Conservation (phyloP, 2,888 invertebrate genomes). For the Ectemnius lituratus region DNA sequence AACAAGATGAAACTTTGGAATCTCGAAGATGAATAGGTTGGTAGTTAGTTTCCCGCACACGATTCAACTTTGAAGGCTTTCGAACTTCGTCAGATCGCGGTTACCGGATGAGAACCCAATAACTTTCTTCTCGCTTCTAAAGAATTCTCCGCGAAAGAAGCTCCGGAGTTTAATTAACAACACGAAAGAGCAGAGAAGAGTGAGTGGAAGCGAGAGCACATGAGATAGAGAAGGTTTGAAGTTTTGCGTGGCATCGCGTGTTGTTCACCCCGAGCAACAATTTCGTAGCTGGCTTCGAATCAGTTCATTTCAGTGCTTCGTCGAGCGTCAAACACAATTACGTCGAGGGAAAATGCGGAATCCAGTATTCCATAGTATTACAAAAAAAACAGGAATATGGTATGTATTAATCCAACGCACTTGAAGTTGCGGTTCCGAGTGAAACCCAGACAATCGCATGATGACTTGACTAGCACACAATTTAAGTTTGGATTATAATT, state of each 20-base stretch:
- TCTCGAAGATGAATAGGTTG: too few species aligned
- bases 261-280: constrained; percentile 47
- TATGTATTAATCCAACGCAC: too few species aligned
- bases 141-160: background rate
- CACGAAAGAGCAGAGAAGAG: background rate
- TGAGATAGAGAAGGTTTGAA: background rate
- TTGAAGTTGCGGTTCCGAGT: too few species aligned
- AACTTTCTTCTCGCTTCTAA: too few species aligned
- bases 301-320: constrained; percentile 70
- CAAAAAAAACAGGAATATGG: constrained; percentile 58
- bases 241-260: constrained; percentile 4
- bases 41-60: too few species aligned
- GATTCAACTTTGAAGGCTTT: too few species aligned
- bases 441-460: too few species aligned
- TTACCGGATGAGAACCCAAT: too few species aligned
- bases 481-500: too few species aligned
- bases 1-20: too few species aligned
- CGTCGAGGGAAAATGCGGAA: constrained; percentile 51
- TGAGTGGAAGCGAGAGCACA: background rate
- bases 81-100: too few species aligned
- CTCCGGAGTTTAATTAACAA: background rate
- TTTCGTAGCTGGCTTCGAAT: constrained; percentile 65
- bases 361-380: constrained; percentile 64
- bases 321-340: constrained; percentile 71
- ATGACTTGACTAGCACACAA: too few species aligned